Evolutionary conservation across 2,797 vertebrate species (phyloP).

Genomic region (Sebastes trivittatus): DNA sequence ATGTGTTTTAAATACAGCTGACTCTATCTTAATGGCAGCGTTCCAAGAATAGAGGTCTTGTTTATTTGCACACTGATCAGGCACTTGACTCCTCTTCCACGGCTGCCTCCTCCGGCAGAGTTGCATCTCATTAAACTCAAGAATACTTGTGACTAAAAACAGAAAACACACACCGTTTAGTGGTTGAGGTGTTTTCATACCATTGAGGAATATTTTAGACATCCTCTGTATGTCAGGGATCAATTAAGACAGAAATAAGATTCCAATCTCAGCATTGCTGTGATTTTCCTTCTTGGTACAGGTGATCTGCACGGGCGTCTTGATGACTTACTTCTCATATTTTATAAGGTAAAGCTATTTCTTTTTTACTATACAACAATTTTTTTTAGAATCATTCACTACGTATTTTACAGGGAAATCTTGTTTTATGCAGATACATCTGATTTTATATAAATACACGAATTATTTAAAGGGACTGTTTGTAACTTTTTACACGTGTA

Average conservation of each 20-base stretch:
- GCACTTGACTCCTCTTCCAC: slow-evolving; percentile 61
- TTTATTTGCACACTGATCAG: slow-evolving; percentile 72
- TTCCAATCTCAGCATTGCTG: background rate
- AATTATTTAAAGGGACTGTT: background rate
- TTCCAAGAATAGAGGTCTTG: slow-evolving; percentile 38
- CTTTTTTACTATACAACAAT: background rate
- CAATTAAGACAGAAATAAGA: background rate
- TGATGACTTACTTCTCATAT: slow-evolving; percentile 95
- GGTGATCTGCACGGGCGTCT: slow-evolving; percentile 96
- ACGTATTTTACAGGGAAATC: background rate
- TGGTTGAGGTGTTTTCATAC: background rate
- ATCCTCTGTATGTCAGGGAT: background rate
- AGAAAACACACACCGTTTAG: slow-evolving; percentile 20
- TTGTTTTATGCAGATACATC: background rate
- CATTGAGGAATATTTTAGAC: background rate
- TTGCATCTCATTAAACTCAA: slow-evolving; percentile 67
- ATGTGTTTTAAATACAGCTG: slow-evolving; percentile 29
- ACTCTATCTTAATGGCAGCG: slow-evolving; percentile 35
- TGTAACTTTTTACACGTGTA: too few relatives aligned
- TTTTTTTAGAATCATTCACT: background rate
- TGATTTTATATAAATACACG: background rate
- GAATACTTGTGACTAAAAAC: slow-evolving; percentile 44
- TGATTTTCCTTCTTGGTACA: slow-evolving; percentile 61
- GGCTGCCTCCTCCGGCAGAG: slow-evolving; percentile 42
- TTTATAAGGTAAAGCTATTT: slow-evolving; percentile 88